phyloP scores from a whole-genome alignment of 2,888 invertebrate species.

The Taphrorychus bicolor region DNA sequence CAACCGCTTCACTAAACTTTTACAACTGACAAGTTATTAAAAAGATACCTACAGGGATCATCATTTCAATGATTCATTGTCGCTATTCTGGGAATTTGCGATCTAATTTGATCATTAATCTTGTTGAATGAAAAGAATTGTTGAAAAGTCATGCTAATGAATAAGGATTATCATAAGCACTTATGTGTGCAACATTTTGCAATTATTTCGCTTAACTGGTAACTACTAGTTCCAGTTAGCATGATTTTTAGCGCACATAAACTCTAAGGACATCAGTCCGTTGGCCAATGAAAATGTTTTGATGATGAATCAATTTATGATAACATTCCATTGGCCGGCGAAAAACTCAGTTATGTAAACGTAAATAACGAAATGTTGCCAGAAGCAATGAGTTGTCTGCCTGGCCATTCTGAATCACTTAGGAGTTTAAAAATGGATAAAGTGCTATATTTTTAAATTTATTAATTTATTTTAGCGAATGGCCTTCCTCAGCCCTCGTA shows the following conservation, averaged over 20 bases:
- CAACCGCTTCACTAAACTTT: background rate
- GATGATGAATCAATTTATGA: constrained; percentile 7
- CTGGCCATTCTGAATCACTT: constrained; percentile 1
- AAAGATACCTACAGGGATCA: background rate
- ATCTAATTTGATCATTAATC: background rate
- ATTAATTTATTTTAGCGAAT: too few species aligned
- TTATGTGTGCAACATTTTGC: too few species aligned
- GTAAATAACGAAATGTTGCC: constrained; percentile 1
- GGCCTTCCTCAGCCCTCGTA: too few species aligned
- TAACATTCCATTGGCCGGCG: background rate
- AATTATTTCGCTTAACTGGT: too few species aligned
- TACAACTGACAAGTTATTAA: background rate
- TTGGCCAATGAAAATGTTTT: constrained; percentile 4
- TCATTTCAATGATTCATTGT: background rate
- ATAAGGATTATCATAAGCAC: too few species aligned
- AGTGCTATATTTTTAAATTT: too few species aligned
- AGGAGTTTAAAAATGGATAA: too few species aligned
- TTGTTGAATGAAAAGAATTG: background rate
- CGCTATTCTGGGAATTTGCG: background rate
- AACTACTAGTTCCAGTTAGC: too few species aligned
- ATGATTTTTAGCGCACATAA: background rate
- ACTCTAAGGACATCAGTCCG: background rate
- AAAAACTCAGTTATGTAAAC: constrained; percentile 3
- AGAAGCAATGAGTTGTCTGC: background rate
- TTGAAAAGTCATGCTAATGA: too few species aligned